Percentiles rank a stretch among this genome's conserved stretches.
These are phyloP conservation scores for Micropoecilia bifurca DNA, from an alignment of 2,797 vertebrate species.

Conservation along the genomic window DNA sequence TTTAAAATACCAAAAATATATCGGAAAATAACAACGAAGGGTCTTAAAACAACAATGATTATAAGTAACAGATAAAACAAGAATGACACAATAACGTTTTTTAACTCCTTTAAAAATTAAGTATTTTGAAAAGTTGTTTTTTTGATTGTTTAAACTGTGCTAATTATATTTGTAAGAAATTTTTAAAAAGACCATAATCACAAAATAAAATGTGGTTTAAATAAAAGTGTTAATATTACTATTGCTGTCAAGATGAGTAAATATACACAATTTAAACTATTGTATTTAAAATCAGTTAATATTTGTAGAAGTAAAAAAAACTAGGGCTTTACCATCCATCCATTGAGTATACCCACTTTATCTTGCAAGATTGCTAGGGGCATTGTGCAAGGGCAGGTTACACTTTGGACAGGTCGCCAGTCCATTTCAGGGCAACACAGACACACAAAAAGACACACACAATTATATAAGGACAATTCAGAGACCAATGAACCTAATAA, in stretches of 20 bases:
- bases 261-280: not conserved
- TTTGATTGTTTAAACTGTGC: not conserved
- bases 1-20: not conserved
- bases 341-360: not conserved
- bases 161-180: not conserved
- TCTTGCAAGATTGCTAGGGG: not conserved
- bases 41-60: not conserved
- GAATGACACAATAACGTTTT: not conserved
- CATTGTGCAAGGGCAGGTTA: not conserved
- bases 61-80: not conserved
- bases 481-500: not conserved
- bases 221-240: not conserved
- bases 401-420: not conserved
- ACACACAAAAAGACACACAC: not conserved
- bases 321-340: not conserved
- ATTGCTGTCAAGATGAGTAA: not conserved
- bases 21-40: not conserved
- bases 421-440: not conserved
- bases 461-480: not conserved
- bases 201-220: not conserved
- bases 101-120: not conserved
- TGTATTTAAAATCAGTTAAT: not conserved
- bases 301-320: not conserved
- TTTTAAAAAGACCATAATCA: not conserved
- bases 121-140: not conserved